These are phyloP conservation scores for Xylota segnis DNA, from an alignment of 2,888 invertebrate genomes.

Conservation along the genomic window DNA sequence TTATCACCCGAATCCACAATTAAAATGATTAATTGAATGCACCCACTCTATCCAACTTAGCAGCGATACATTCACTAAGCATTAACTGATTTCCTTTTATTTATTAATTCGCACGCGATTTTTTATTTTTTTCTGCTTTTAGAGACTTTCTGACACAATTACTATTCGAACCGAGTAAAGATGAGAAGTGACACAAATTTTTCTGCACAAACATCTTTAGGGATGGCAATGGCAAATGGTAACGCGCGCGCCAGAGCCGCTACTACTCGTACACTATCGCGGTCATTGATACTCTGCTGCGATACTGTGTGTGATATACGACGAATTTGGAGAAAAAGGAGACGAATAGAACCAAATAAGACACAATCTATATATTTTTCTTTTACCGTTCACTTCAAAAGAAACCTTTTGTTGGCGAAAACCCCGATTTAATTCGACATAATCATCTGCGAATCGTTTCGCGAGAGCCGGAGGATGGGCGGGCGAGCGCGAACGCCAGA, in stretches of 20 bases:
- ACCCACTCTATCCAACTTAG: conserved; percentile 37
- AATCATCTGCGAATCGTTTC: conserved; percentile 29
- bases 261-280: conserved; percentile 57
- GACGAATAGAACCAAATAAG: conserved; percentile 12
- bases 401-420: conserved; percentile 19
- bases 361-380: conserved; percentile 15
- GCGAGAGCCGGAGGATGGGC: background rate
- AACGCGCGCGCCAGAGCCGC: conserved; percentile 7
- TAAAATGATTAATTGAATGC: conserved; percentile 38
- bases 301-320: conserved; percentile 31
- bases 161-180: conserved; percentile 37
- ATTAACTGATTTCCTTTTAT: conserved; percentile 37
- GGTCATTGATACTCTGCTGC: conserved; percentile 66
- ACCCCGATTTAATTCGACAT: conserved; percentile 31
- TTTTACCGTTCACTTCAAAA: conserved; percentile 29
- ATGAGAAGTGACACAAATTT: conserved; percentile 45
- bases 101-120: conserved; percentile 52
- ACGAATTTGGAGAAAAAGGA: conserved; percentile 45
- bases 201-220: conserved; percentile 8
- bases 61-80: conserved; percentile 47
- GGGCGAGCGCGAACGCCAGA: background rate
- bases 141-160: conserved; percentile 39
- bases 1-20: conserved; percentile 7
- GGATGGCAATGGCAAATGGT: conserved; percentile 37
- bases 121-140: background rate